A percentile compares a stretch with the other conserved stretches of the same genome.
These are phyloP conservation scores for Hydrocynus forskahlii DNA, from an alignment of 2,797 vertebrate genomes.

Conservation along the genomic window DNA sequence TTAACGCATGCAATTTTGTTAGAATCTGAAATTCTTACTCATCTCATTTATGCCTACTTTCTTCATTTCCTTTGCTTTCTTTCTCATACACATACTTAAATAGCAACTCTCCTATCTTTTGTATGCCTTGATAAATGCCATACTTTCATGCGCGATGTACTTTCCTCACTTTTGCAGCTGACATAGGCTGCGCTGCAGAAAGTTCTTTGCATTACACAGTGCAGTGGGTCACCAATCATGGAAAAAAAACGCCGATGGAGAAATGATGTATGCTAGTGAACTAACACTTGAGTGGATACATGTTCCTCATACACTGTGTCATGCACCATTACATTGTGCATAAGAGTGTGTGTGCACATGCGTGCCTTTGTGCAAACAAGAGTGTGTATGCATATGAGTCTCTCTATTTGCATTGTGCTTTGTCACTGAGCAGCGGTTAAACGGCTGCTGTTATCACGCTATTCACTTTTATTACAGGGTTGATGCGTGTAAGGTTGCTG, in stretches of 20 bases:
- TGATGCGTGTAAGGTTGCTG: not conserved
- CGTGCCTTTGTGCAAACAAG: constrained; percentile 41
- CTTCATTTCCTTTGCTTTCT: not conserved
- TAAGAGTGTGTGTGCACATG: not conserved
- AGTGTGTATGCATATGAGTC: constrained; percentile 30
- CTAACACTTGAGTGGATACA: not conserved
- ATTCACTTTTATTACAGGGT: constrained; percentile 42
- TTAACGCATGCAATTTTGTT: not conserved
- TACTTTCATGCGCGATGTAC: not conserved
- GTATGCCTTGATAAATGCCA: not conserved
- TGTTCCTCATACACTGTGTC: constrained; percentile 2
- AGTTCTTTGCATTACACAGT: constrained; percentile 15
- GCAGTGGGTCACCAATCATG: constrained; percentile 7
- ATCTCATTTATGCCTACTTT: not conserved
- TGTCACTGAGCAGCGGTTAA: constrained; percentile 50
- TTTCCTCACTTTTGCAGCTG: not conserved
- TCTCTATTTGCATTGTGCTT: constrained; percentile 45
- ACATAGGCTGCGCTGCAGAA: not conserved
- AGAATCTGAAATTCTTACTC: not conserved
- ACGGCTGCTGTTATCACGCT: constrained; percentile 49
- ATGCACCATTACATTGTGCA: constrained; percentile 6
- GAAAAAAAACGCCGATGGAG: not conserved
- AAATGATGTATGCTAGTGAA: constrained; percentile 29
- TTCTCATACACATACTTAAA: not conserved
- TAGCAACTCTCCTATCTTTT: not conserved